A percentile compares a stretch with the other conserved stretches of the same genome.
Evolutionary conservation across 2,888 invertebrate species (phyloP).

Genomic region (Stenolophus ochropezus): DNA sequence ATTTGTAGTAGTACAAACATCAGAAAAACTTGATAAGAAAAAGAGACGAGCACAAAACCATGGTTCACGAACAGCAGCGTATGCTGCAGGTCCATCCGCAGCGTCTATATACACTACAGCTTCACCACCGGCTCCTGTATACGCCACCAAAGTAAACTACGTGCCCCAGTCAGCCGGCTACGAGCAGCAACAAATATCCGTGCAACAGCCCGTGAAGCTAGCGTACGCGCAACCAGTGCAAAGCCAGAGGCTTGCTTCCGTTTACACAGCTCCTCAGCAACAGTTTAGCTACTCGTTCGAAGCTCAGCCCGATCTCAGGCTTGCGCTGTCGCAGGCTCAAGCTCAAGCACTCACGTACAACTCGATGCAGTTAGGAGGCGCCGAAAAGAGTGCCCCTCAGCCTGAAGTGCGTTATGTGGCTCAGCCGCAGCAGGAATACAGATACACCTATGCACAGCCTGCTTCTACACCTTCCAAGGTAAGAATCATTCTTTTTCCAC

Average conservation of each 20-base stretch:
- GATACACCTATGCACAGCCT: conserved; percentile 10
- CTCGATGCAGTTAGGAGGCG: neutral
- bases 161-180: conserved; percentile 38
- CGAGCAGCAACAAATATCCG: conserved; percentile 26
- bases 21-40: conserved; percentile 14
- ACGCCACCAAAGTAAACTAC: conserved; percentile 23
- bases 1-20: conserved; percentile 10
- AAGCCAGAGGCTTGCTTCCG: neutral
- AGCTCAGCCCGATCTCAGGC: conserved; percentile 39
- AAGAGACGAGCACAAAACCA: conserved; percentile 47
- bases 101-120: conserved; percentile 11
- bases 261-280: conserved; percentile 30
- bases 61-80: neutral
- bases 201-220: conserved; percentile 24
- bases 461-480: neutral
- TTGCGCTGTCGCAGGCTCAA: conserved; percentile 21
- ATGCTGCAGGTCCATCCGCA: conserved; percentile 17
- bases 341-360: conserved; percentile 28
- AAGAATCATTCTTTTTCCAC: too few species aligned
- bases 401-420: conserved; percentile 18
- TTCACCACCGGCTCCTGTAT: neutral
- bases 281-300: conserved; percentile 47
- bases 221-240: conserved; percentile 40
- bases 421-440: conserved; percentile 14
- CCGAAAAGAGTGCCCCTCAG: neutral